phyloP scores from a whole-genome alignment of 2,797 vertebrate species.

The Hipposideros larvatus region DNA sequence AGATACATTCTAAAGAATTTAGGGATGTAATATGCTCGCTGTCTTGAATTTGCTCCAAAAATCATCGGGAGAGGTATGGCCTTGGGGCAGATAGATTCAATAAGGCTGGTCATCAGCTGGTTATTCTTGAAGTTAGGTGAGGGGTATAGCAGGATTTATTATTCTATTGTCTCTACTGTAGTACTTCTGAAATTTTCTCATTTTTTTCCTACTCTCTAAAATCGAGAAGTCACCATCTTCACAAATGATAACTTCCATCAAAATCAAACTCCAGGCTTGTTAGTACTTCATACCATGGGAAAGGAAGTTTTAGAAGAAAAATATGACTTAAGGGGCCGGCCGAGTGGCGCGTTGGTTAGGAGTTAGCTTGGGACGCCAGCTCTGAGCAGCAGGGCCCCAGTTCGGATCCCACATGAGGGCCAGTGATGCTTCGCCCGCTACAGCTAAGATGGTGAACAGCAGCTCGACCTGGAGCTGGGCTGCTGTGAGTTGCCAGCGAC shows the following conservation, averaged over 20 bases:
- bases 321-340: not conserved
- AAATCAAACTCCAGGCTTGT: not conserved
- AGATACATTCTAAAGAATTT: not conserved
- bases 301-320: constrained; percentile 15
- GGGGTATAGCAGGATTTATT: not conserved
- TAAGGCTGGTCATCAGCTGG: not conserved
- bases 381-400: too few species aligned
- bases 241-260: not conserved
- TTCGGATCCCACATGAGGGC: too few species aligned
- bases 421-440: too few species aligned
- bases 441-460: too few species aligned
- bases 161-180: not conserved
- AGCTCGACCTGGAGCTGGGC: too few species aligned
- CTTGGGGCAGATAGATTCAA: not conserved
- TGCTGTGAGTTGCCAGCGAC: too few species aligned
- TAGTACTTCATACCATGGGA: not conserved
- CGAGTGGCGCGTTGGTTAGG: too few species aligned
- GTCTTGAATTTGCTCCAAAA: constrained; percentile 8
- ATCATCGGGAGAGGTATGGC: not conserved
- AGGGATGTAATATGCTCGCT: not conserved
- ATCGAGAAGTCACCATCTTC: not conserved
- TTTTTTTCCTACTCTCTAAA: not conserved
- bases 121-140: not conserved
- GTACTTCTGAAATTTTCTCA: not conserved
- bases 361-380: too few species aligned